Conservation (phyloP, 2,113 vertebrate species). For the Clarias magur region DNA sequence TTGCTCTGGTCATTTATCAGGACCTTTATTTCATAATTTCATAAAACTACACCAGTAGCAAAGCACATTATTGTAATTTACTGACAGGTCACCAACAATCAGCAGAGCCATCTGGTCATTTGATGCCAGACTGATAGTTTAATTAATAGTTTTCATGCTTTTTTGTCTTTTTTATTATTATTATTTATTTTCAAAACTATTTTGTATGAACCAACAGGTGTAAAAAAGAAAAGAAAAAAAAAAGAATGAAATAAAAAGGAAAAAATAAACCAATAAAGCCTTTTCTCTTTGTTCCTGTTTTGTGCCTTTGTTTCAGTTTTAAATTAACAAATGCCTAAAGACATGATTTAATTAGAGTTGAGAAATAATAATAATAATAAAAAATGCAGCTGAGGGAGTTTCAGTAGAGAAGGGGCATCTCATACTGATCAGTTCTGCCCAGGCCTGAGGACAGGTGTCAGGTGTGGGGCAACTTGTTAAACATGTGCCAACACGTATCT, state of each 20-base stretch:
- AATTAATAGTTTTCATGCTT: not conserved
- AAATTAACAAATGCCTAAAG: conserved; percentile 32
- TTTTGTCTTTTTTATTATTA: too few species aligned
- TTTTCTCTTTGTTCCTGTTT: not conserved
- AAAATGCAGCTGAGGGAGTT: conserved; percentile 46
- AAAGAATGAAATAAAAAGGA: too few species aligned
- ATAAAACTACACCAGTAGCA: not conserved
- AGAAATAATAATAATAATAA: too few species aligned
- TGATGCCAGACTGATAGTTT: conserved; percentile 1
- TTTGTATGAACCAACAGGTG: not conserved
- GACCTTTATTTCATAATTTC: not conserved
- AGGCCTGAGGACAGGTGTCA: conserved; percentile 48
- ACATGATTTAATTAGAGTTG: conserved; percentile 56
- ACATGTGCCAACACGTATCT: conserved; percentile 69
- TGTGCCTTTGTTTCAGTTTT: conserved; percentile 24
- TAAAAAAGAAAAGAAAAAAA: not conserved
- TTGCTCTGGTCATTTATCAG: not conserved
- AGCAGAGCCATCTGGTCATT: not conserved
- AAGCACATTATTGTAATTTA: not conserved
- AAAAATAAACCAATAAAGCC: not conserved
- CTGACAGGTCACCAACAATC: not conserved
- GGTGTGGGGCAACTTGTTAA: conserved; percentile 49
- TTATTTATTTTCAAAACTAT: not conserved
- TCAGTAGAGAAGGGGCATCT: conserved; percentile 30
- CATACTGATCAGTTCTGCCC: conserved; percentile 54